Conservation (phyloP, 1,140 invertebrate genomes). For the Papilio machaon region DNA sequence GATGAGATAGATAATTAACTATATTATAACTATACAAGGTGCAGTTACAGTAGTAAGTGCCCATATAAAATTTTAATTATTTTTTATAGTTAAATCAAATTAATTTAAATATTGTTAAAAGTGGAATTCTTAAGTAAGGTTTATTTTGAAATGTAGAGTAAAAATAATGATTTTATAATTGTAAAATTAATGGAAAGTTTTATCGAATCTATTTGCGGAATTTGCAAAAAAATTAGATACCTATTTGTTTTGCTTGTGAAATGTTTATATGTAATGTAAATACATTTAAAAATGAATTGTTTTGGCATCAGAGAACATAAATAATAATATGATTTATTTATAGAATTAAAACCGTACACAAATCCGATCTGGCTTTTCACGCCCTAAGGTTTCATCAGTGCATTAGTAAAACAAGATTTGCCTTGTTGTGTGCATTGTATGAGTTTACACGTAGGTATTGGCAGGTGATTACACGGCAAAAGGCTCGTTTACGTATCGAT, state of each 20-base stretch:
- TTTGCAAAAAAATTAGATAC: too few species aligned
- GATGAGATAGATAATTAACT: constrained; percentile 1
- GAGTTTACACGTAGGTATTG: constrained; percentile 37
- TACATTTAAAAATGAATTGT: background rate
- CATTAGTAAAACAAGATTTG: constrained; percentile 31
- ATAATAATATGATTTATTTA: constrained; percentile 27
- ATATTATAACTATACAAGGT: background rate
- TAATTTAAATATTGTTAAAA: background rate
- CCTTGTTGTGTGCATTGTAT: constrained; percentile 35
- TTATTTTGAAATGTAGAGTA: background rate
- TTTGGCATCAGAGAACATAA: constrained; percentile 10
- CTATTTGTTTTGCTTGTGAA: too few species aligned
- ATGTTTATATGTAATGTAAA: too few species aligned
- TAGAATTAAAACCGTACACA: constrained; percentile 27
- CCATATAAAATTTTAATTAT: background rate
- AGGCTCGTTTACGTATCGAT: constrained; percentile 31
- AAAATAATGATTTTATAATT: background rate
- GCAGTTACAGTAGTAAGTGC: constrained; percentile 8
- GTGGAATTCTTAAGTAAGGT: background rate
- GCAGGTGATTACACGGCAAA: constrained; percentile 32
- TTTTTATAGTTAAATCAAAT: background rate
- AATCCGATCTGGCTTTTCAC: background rate
- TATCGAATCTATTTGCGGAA: too few species aligned
- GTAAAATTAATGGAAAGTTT: too few species aligned
- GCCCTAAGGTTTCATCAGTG: constrained; percentile 36